phyloP scores from a whole-genome alignment of 2,113 vertebrate genomes.

The Gobiocypris rarus region DNA sequence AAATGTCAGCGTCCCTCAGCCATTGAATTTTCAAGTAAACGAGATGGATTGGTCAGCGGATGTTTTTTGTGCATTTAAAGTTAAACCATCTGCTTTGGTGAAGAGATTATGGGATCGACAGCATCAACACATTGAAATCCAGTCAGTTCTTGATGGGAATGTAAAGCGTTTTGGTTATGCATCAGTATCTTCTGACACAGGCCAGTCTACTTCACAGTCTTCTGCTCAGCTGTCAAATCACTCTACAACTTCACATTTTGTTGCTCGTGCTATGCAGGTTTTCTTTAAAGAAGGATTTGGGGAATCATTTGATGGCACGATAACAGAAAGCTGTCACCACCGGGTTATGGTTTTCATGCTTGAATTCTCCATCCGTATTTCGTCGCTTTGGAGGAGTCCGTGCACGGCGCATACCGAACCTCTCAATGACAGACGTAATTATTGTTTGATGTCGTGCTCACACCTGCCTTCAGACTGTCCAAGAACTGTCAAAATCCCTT shows the following conservation, averaged over 20 bases:
- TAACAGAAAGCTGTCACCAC: slow-evolving; percentile 45
- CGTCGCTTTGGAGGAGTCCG: slow-evolving; percentile 57
- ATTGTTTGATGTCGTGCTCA: slow-evolving; percentile 65
- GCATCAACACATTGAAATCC: slow-evolving; percentile 54
- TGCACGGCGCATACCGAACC: slow-evolving; percentile 31
- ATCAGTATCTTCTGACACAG: slow-evolving; percentile 57
- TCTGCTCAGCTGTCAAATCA: slow-evolving; percentile 58
- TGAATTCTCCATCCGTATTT: slow-evolving; percentile 52
- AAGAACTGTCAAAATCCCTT: slow-evolving; percentile 81
- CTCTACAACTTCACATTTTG: slow-evolving; percentile 45
- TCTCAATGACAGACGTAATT: slow-evolving; percentile 68
- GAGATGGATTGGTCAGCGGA: slow-evolving; percentile 52
- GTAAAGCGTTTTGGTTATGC: slow-evolving; percentile 60
- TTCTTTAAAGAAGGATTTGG: slow-evolving; percentile 1
- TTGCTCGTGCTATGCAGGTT: slow-evolving; percentile 34
- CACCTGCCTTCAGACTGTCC: slow-evolving; percentile 63
- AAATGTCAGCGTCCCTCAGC: slow-evolving; percentile 55
- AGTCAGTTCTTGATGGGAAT: slow-evolving; percentile 55
- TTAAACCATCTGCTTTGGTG: slow-evolving; percentile 55
- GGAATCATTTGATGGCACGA: slow-evolving; percentile 44
- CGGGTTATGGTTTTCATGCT: slow-evolving; percentile 62
- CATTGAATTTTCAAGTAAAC: slow-evolving; percentile 57
- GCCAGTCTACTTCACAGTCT: slow-evolving; percentile 57
- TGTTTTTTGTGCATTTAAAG: slow-evolving; percentile 30
- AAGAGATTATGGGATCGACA: slow-evolving; percentile 54